Conservation (phyloP, 2,113 vertebrate species). For the Baryphthengus martii region DNA sequence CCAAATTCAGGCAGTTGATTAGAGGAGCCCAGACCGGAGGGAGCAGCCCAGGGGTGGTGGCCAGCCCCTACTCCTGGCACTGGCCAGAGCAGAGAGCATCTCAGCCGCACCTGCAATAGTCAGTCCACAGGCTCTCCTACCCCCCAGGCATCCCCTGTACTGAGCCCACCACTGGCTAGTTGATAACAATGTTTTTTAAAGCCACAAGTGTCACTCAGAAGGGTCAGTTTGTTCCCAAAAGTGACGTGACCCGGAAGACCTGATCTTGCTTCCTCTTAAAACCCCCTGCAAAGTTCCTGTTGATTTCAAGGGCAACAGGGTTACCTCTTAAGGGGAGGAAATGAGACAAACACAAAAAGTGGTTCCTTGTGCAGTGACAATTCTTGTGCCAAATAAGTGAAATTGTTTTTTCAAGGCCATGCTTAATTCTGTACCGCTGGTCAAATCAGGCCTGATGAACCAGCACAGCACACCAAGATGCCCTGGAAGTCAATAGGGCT, state of each 20-base stretch:
- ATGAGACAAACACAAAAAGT: not conserved
- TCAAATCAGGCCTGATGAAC: not conserved
- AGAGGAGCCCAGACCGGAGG: not conserved
- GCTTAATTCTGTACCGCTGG: not conserved
- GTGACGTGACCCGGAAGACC: rapidly evolving
- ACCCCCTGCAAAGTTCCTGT: not conserved
- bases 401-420: not conserved
- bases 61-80: not conserved
- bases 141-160: not conserved
- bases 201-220: not conserved
- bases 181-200: not conserved
- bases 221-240: not conserved
- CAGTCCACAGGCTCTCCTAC: not conserved
- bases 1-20: not conserved
- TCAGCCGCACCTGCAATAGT: not conserved
- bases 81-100: not conserved
- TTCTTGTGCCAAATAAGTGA: not conserved
- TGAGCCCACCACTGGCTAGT: not conserved
- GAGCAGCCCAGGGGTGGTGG: not conserved
- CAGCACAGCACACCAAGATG: not conserved
- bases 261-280: not conserved
- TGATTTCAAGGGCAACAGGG: not conserved
- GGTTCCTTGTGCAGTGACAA: not conserved
- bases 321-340: not conserved
- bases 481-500: not conserved